Conservation (phyloP, 2,113 vertebrate genomes). For the Rhabdomys dilectus region DNA sequence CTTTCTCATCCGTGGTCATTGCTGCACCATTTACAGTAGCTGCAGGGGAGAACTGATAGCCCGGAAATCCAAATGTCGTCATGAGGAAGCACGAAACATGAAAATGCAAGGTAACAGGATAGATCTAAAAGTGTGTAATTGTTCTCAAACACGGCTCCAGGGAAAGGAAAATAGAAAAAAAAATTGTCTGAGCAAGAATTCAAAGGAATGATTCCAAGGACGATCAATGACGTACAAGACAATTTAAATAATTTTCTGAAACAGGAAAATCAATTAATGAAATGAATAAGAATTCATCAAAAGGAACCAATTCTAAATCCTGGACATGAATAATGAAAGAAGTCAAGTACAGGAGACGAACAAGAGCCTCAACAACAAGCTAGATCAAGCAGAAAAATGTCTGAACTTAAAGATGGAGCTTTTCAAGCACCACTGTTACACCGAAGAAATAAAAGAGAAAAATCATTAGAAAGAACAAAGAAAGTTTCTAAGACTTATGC, state of each 20-base stretch:
- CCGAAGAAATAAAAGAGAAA: neutral
- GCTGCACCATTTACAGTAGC: neutral
- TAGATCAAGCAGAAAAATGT: neutral
- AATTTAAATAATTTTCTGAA: neutral
- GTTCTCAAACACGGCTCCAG: neutral
- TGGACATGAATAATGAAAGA: neutral
- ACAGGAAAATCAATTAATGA: neutral
- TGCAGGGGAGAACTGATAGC: neutral
- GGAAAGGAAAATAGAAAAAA: neutral
- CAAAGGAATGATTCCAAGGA: neutral
- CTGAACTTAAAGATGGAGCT: neutral
- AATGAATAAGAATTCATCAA: neutral
- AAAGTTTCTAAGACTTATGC: neutral
- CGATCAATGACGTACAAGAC: neutral
- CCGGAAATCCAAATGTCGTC: neutral
- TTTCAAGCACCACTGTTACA: neutral
- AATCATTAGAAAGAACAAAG: neutral
- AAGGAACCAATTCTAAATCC: neutral
- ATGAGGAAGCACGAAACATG: neutral
- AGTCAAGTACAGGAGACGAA: neutral
- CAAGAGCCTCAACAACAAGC: neutral
- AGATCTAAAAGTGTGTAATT: neutral
- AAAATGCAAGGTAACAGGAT: neutral
- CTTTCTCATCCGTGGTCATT: neutral
- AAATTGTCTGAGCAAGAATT: neutral